Percentiles rank a stretch among this genome's conserved stretches.
Conservation (phyloP, 2,888 invertebrate genomes). For the Drosophila conformis region DNA sequence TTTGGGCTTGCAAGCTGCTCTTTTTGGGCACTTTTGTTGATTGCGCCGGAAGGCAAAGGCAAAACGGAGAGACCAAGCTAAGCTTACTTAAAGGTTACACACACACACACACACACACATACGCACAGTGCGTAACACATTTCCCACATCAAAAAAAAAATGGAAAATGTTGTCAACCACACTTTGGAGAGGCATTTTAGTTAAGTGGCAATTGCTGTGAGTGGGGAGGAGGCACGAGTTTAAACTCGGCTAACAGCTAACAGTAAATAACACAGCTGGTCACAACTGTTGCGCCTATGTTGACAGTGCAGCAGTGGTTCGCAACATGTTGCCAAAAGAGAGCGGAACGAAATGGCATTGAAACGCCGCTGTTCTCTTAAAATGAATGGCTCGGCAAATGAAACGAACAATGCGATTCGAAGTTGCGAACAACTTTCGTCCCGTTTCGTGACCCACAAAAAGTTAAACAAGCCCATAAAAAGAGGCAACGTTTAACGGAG, state of each 20-base stretch:
- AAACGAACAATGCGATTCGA: neutral
- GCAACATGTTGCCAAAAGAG: conserved; percentile 73
- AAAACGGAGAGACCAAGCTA: conserved; percentile 17
- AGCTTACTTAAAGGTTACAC: neutral
- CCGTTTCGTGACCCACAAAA: conserved; percentile 30
- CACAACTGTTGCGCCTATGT: conserved; percentile 66
- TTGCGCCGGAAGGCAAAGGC: conserved; percentile 36
- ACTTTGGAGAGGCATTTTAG: conserved; percentile 43
- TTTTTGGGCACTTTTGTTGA: conserved; percentile 69
- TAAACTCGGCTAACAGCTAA: conserved; percentile 11
- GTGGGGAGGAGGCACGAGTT: conserved; percentile 24
- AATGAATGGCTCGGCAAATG: neutral
- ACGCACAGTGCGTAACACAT: conserved; percentile 1
- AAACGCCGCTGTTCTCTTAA: conserved; percentile 48
- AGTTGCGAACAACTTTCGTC: conserved; percentile 1
- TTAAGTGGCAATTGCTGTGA: conserved; percentile 57
- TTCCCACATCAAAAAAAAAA: neutral
- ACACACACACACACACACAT: neutral
- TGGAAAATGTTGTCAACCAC: conserved; percentile 12
- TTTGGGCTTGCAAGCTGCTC: conserved; percentile 26
- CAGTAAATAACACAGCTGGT: conserved; percentile 38
- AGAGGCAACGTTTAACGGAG: conserved; percentile 15
- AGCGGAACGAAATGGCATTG: conserved; percentile 60
- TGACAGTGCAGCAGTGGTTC: conserved; percentile 5
- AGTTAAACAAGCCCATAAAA: conserved; percentile 3